phyloP scores from a whole-genome alignment of 2,888 invertebrate genomes.

The Heliconius charithonia region DNA sequence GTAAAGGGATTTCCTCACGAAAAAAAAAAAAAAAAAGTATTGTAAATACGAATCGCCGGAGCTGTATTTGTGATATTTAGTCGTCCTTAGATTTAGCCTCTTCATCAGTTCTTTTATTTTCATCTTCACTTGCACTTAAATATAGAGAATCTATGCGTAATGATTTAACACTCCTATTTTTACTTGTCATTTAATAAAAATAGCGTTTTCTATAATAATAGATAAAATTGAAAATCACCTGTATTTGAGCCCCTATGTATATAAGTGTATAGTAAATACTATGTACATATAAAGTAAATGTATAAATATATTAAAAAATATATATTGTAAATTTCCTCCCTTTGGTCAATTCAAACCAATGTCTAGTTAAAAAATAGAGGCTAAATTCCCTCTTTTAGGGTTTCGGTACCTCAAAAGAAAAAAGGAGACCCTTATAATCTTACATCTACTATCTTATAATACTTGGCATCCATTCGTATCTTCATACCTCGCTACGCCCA shows the following conservation, averaged over 20 bases:
- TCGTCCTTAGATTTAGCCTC: conserved; percentile 2
- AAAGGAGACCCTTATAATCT: neutral
- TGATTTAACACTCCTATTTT: neutral
- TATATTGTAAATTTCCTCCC: conserved; percentile 18
- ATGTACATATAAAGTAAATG: no score
- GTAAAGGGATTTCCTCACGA: no score
- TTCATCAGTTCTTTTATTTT: neutral
- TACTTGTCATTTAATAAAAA: neutral
- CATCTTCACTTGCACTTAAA: neutral
- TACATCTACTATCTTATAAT: neutral
- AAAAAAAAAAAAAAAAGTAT: no score
- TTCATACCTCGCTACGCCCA: neutral
- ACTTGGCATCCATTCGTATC: neutral
- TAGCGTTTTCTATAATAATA: no score
- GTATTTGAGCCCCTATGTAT: neutral
- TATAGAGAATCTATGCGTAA: neutral
- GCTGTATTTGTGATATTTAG: conserved; percentile 18
- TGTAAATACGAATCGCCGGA: neutral
- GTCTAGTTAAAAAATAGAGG: neutral
- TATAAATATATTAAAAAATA: neutral
- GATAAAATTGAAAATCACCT: neutral
- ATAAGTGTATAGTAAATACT: neutral
- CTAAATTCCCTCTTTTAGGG: no score
- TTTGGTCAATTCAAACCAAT: conserved; percentile 12
- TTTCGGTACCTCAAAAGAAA: neutral